Evolutionary conservation across 2,888 invertebrate genomes (phyloP).

Genomic region (Meandrusa payeni): DNA sequence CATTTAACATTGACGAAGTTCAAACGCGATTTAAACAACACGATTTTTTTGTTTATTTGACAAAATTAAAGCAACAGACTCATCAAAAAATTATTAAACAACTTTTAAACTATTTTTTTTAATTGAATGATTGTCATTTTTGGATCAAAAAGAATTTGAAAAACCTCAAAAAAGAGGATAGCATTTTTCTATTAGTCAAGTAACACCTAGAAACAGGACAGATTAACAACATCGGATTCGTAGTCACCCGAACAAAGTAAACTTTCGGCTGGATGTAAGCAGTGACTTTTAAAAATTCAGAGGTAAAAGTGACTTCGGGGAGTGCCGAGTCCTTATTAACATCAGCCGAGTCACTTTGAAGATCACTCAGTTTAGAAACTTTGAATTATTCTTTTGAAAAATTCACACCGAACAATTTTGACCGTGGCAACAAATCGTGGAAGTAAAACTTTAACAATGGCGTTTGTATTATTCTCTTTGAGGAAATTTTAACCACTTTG

Average conservation of each 20-base stretch:
- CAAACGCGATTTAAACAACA: no score
- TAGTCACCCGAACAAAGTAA: constrained; percentile 51
- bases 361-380: constrained; percentile 29
- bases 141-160: no score
- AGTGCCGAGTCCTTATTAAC: constrained; percentile 57
- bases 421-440: constrained; percentile 9
- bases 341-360: constrained; percentile 40
- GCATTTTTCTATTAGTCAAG: no score
- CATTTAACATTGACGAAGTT: no score
- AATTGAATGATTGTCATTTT: no score
- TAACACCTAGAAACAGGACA: no score
- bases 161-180: no score
- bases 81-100: no score
- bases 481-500: constrained; percentile 1
- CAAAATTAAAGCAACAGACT: no score
- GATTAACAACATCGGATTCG: no score
- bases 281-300: constrained; percentile 68
- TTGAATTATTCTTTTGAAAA: constrained; percentile 26
- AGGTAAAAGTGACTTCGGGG: constrained; percentile 55
- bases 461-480: constrained; percentile 7
- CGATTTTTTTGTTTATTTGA: no score
- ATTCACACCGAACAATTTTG: constrained; percentile 18
- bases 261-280: constrained; percentile 48
- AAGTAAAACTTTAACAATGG: constrained; percentile 16
- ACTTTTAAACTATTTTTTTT: no score